Evolutionary conservation across 2,113 vertebrate genomes (phyloP).

Genomic region (Patagioenas fasciata): DNA sequence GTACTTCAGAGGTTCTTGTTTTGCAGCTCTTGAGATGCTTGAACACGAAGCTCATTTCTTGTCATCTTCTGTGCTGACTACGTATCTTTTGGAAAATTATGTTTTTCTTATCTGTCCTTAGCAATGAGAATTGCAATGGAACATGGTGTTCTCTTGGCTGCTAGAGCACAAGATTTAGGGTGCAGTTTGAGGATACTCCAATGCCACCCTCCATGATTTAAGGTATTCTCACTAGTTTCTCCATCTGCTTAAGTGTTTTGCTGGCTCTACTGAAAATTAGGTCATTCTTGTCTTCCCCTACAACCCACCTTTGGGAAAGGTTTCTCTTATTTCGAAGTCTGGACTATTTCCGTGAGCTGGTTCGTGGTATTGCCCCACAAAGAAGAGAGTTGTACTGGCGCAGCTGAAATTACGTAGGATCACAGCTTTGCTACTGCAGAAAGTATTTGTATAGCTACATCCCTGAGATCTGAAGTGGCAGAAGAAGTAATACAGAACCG

Average conservation of each 20-base stretch:
- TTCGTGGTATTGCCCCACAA: background rate
- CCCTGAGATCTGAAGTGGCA: background rate
- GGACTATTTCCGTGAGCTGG: background rate
- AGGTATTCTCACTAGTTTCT: background rate
- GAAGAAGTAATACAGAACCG: background rate
- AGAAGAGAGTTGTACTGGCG: background rate
- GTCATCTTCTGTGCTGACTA: background rate
- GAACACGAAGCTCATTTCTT: background rate
- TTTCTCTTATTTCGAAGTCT: background rate
- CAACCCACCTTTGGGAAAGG: background rate
- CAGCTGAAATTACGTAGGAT: background rate
- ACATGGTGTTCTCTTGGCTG: constrained; percentile 9
- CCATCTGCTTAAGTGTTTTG: background rate
- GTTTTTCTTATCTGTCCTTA: constrained; percentile 9
- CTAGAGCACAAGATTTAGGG: background rate
- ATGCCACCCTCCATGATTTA: background rate
- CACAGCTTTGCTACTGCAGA: background rate
- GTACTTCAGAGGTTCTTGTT: background rate
- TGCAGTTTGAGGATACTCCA: background rate
- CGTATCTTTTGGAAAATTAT: background rate
- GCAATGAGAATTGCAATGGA: background rate
- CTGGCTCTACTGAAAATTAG: background rate
- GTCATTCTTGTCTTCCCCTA: background rate
- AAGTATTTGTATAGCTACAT: background rate
- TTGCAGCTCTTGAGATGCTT: background rate